A percentile compares a stretch with the other conserved stretches of the same genome.
phyloP scores from a whole-genome alignment of 2,113 vertebrate genomes.

The Canis aureus region DNA sequence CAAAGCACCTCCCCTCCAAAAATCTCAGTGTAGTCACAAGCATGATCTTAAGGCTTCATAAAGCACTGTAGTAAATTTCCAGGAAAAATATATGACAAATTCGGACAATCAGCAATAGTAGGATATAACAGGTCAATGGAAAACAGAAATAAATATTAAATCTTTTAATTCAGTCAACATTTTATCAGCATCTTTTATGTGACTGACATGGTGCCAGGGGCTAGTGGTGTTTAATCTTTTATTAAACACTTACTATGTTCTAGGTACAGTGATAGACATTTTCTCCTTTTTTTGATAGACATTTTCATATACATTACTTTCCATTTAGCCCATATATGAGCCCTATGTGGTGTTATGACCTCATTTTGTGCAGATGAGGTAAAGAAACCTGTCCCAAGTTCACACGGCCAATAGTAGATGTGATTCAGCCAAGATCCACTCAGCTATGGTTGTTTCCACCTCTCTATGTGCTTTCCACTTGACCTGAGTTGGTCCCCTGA shows the following conservation, averaged over 20 bases:
- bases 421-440: neutral
- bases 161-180: constrained; percentile 15
- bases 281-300: neutral
- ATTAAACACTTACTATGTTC: neutral
- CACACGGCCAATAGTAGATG: neutral
- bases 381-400: neutral
- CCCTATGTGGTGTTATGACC: neutral
- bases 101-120: neutral
- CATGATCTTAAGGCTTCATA: neutral
- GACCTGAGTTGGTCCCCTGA: neutral
- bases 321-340: neutral
- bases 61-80: neutral
- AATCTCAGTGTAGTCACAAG: neutral
- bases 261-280: neutral
- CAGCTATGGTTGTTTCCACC: neutral
- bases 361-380: constrained; percentile 15
- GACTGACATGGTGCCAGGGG: neutral
- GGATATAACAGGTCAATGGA: neutral
- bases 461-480: neutral
- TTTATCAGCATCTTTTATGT: neutral
- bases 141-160: constrained; percentile 48
- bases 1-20: constrained; percentile 24
- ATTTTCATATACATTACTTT: neutral
- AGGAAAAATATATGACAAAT: constrained; percentile 16
- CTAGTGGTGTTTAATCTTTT: neutral